phyloP scores from a whole-genome alignment of 2,888 invertebrate species.

The Epirrita christyi region DNA sequence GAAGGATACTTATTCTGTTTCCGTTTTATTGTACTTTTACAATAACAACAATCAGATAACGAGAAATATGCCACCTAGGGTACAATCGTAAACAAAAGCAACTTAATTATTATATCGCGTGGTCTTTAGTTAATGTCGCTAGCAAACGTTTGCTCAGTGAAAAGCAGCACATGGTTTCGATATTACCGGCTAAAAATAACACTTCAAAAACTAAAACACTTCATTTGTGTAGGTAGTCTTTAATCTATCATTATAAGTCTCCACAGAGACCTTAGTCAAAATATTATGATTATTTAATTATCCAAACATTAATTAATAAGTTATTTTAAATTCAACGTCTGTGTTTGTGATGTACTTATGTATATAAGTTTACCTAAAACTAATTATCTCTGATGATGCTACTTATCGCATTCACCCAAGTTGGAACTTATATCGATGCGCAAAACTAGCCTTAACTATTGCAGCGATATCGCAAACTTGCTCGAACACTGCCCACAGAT shows the following conservation, averaged over 20 bases:
- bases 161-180: constrained; percentile 24
- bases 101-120: constrained; percentile 35
- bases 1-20: not conserved
- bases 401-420: constrained; percentile 3
- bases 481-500: constrained; percentile 13
- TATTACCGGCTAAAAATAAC: not conserved
- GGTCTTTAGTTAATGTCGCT: constrained; percentile 26
- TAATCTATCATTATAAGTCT: too few species aligned
- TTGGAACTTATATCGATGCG: constrained; percentile 26
- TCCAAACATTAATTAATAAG: too few species aligned
- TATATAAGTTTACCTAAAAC: not conserved
- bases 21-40: not conserved
- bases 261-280: too few species aligned
- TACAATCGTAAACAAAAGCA: constrained; percentile 29
- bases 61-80: not conserved
- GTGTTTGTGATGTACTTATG: not conserved
- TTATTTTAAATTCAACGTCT: not conserved
- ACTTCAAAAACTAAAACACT: too few species aligned
- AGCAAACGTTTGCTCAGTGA: constrained; percentile 23
- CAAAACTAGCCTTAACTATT: constrained; percentile 33
- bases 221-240: too few species aligned
- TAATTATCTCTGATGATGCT: not conserved
- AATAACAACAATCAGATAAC: too few species aligned
- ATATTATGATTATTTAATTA: too few species aligned
- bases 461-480: constrained; percentile 29